These are phyloP conservation scores for Martes martes DNA, from an alignment of 2,113 vertebrate species.

Conservation along the genomic window DNA sequence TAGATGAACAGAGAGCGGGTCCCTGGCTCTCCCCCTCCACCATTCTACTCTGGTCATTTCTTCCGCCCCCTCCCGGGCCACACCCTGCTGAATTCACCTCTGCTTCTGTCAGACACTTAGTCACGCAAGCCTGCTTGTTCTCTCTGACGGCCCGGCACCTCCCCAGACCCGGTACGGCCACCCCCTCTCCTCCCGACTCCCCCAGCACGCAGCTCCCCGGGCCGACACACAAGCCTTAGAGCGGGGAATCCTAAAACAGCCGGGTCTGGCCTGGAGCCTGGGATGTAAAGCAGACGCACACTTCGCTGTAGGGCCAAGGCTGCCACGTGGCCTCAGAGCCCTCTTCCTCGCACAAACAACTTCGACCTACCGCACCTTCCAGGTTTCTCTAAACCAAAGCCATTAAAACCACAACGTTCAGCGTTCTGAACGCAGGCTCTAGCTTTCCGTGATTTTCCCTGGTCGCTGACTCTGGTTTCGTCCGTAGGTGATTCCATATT, in stretches of 20 bases:
- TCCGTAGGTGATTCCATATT: neutral
- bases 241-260: neutral
- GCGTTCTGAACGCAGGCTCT: neutral
- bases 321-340: neutral
- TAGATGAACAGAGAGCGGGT: neutral
- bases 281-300: rapidly evolving
- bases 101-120: neutral
- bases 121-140: neutral
- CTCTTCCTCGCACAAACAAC: neutral
- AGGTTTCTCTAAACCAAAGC: neutral
- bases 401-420: neutral
- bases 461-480: neutral
- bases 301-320: neutral
- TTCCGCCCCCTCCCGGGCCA: neutral
- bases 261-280: neutral
- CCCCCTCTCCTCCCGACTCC: neutral
- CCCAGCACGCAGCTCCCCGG: too few relatives aligned
- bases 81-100: too few relatives aligned
- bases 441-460: neutral
- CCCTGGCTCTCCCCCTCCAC: neutral
- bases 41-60: neutral
- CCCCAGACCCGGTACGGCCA: too few relatives aligned
- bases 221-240: too few relatives aligned
- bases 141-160: rapidly evolving
- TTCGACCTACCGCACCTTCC: rapidly evolving